phyloP scores from a whole-genome alignment of 30 jellyfish, hydroid and myxozoan genomes.

The Phacellophora camtschatica region DNA sequence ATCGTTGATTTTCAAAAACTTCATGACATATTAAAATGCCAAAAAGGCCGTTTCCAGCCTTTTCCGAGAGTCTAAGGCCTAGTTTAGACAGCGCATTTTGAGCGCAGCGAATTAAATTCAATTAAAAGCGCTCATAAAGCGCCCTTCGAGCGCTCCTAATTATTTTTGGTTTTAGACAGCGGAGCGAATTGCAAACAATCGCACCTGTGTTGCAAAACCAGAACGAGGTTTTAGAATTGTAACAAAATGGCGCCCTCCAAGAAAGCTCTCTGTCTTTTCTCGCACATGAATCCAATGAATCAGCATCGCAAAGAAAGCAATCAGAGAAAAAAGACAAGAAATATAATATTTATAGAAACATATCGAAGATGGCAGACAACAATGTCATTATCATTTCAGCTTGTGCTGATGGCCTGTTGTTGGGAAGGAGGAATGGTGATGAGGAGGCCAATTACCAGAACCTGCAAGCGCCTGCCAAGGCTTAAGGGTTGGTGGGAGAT shows the following conservation, averaged over 20 bases:
- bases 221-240: background rate
- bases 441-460: slow-evolving; percentile 28
- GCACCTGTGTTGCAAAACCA: background rate
- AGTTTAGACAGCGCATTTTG: too few relatives aligned
- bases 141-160: background rate
- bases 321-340: slow-evolving; percentile 14
- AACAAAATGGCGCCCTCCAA: slow-evolving; percentile 22
- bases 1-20: too few relatives aligned
- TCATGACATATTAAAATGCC: too few relatives aligned
- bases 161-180: background rate
- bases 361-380: slow-evolving; percentile 4
- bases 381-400: slow-evolving; percentile 15
- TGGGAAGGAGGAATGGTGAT: background rate
- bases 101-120: too few relatives aligned
- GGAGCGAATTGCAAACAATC: background rate
- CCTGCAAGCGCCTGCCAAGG: slow-evolving; percentile 39
- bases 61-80: too few relatives aligned
- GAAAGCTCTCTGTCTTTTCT: background rate
- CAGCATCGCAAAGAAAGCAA: slow-evolving; percentile 15
- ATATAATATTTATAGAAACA: background rate
- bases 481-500: slow-evolving; percentile 42
- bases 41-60: too few relatives aligned
- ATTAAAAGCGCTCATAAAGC: background rate
- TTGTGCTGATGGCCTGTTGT: slow-evolving; percentile 11
- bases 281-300: background rate